Conservation (phyloP, 2,888 invertebrate species). For the Petrophora chlorosata region DNA sequence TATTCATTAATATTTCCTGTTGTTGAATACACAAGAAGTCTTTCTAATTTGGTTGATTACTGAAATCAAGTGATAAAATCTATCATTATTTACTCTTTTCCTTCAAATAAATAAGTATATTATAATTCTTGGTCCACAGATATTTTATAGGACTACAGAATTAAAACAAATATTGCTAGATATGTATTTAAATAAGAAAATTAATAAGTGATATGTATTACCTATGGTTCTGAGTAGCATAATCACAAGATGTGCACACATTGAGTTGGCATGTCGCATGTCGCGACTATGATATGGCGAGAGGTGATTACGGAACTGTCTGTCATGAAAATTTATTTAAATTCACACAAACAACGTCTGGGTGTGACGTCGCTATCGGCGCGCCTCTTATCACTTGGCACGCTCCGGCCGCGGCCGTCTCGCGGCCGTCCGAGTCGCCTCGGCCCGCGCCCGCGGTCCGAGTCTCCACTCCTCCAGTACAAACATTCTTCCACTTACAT, state of each 20-base stretch:
- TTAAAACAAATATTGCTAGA: too few species aligned
- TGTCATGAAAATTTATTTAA: constrained; percentile 84
- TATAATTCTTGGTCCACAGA: too few species aligned
- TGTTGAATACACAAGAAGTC: too few species aligned
- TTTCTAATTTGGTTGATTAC: too few species aligned
- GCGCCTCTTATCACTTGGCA: constrained; percentile 84
- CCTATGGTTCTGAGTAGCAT: constrained; percentile 45
- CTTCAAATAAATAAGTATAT: too few species aligned
- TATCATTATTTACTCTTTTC: too few species aligned
- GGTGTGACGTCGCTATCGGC: constrained; percentile 83
- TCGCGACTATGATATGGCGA: constrained; percentile 71
- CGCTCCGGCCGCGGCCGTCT: constrained; percentile 80
- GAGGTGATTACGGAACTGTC: constrained; percentile 83
- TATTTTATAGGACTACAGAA: too few species aligned
- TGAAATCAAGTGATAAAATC: too few species aligned
- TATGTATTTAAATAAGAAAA: not conserved
- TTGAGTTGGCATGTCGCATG: constrained; percentile 73
- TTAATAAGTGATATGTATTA: constrained; percentile 21
- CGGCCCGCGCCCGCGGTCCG: constrained; percentile 60
- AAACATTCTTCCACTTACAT: constrained; percentile 63
- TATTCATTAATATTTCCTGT: too few species aligned
- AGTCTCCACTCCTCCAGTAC: constrained; percentile 42
- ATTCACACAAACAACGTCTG: constrained; percentile 84
- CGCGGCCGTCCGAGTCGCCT: constrained; percentile 69
- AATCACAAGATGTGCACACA: constrained; percentile 50